These are phyloP conservation scores for Hapalemur alaotrensis DNA, from an alignment of 2,797 vertebrate species.

Conservation along the genomic window DNA sequence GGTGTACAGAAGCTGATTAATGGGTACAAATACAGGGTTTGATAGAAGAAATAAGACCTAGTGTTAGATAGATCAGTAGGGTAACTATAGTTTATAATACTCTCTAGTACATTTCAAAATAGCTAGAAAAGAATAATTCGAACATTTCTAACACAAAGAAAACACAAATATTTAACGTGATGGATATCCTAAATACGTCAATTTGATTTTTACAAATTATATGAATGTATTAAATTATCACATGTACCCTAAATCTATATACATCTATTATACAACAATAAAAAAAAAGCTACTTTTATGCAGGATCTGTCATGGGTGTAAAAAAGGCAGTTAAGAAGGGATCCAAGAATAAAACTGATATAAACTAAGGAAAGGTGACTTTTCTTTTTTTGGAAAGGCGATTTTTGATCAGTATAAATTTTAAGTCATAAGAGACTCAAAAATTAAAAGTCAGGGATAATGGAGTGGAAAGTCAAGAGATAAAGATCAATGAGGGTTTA, in stretches of 20 bases:
- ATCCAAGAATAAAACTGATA: neutral
- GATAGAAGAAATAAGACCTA: neutral
- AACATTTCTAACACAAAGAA: neutral
- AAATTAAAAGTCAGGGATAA: neutral
- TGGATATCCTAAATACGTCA: neutral
- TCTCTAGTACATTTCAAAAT: neutral
- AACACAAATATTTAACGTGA: neutral
- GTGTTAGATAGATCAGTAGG: neutral
- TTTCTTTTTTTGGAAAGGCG: neutral
- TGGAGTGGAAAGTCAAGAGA: neutral
- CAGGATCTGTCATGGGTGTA: neutral
- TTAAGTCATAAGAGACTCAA: neutral
- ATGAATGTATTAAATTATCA: neutral
- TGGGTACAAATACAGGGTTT: neutral
- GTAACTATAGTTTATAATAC: neutral
- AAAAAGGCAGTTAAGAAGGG: neutral
- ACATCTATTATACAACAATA: neutral
- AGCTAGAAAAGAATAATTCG: neutral
- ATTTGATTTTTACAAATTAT: neutral
- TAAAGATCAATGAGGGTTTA: neutral
- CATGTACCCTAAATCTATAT: neutral
- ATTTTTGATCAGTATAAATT: neutral
- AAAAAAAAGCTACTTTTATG: neutral
- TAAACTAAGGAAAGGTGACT: neutral
- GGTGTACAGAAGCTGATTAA: neutral